Conservation (phyloP, 2,797 vertebrate genomes). For the Bradypus variegatus region DNA sequence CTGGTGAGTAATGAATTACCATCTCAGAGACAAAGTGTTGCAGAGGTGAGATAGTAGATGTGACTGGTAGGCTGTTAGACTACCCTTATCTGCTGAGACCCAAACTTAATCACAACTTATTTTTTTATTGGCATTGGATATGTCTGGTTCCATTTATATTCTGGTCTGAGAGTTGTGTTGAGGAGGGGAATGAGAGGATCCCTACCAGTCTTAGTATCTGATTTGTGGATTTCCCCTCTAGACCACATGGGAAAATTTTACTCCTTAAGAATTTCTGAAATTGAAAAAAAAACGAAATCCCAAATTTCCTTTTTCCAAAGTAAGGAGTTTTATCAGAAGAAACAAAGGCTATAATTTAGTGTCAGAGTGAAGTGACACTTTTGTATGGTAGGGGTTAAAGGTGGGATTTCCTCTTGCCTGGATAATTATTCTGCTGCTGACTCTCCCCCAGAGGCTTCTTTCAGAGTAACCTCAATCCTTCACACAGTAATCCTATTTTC, state of each 20-base stretch:
- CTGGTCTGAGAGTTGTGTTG: not conserved
- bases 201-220: not conserved
- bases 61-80: not conserved
- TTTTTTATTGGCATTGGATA: not conserved
- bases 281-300: not conserved
- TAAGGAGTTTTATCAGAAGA: conserved; percentile 27
- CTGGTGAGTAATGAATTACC: conserved; percentile 77
- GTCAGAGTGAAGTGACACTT: conserved; percentile 10
- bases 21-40: not conserved
- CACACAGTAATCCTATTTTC: not conserved
- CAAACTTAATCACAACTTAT: not conserved
- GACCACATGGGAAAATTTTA: conserved; percentile 23
- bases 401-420: conserved; percentile 7
- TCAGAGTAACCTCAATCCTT: conserved; percentile 7
- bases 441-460: not conserved
- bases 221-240: conserved; percentile 24
- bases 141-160: not conserved
- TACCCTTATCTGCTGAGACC: not conserved
- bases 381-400: not conserved
- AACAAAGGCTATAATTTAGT: not conserved
- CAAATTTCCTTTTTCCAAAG: conserved; percentile 14
- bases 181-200: not conserved
- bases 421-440: not conserved
- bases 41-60: not conserved
- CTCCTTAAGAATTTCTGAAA: conserved; percentile 34